Conservation (phyloP, 1,140 invertebrate genomes). For the Daktulosphaira vitifoliae region DNA sequence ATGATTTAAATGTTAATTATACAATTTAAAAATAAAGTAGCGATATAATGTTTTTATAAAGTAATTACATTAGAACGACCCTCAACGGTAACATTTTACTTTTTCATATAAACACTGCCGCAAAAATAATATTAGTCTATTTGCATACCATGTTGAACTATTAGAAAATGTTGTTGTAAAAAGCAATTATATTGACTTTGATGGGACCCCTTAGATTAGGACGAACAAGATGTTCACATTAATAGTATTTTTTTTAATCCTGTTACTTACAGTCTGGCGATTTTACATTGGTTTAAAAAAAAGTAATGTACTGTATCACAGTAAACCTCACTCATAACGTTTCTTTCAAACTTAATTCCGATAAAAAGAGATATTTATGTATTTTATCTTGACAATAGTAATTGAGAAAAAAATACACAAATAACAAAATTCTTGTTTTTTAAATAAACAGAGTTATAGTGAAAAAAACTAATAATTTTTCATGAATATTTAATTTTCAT, state of each 20-base stretch:
- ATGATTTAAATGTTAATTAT: too few relatives aligned
- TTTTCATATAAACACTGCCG: background rate
- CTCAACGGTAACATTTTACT: conserved; percentile 5
- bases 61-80: background rate
- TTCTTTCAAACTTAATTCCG: background rate
- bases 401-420: too few relatives aligned
- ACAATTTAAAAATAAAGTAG: too few relatives aligned
- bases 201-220: conserved; percentile 19
- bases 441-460: too few relatives aligned
- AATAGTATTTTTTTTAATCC: conserved; percentile 8
- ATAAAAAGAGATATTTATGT: conserved; percentile 1
- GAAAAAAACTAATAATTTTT: too few relatives aligned
- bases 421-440: too few relatives aligned
- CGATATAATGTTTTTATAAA: too few relatives aligned
- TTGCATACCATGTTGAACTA: too few relatives aligned
- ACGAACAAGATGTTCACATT: background rate
- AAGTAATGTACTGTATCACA: conserved; percentile 12
- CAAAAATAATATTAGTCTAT: background rate
- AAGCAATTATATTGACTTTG: too few relatives aligned
- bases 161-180: too few relatives aligned
- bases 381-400: too few relatives aligned
- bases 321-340: conserved; percentile 7
- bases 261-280: conserved; percentile 18
- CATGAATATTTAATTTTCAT: too few relatives aligned
- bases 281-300: background rate